A percentile compares a stretch with the other conserved stretches of the same genome.
Evolutionary conservation across 2,797 vertebrate genomes (phyloP).

Genomic region (Perodicticus potto): DNA sequence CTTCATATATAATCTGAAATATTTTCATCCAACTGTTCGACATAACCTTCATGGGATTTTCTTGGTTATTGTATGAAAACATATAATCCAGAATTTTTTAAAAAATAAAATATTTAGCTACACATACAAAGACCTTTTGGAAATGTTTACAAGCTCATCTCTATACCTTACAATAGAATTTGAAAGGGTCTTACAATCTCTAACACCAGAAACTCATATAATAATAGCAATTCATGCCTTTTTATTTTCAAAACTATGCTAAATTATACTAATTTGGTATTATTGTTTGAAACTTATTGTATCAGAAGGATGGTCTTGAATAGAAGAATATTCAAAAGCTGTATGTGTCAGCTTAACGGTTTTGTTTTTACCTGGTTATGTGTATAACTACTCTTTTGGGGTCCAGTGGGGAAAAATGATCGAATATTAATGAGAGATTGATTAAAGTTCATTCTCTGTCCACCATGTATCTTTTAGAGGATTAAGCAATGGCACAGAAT

Average conservation of each 20-base stretch:
- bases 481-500: not conserved
- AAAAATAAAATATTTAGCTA: slow-evolving; percentile 42
- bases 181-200: slow-evolving; percentile 17
- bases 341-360: not conserved
- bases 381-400: slow-evolving; percentile 16
- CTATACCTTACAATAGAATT: not conserved
- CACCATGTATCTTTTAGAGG: not conserved
- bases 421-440: not conserved
- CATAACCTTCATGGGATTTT: too few species aligned
- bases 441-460: not conserved
- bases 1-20: too few species aligned
- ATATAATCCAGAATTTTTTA: not conserved
- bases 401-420: slow-evolving; percentile 2
- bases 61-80: too few species aligned
- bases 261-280: not conserved
- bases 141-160: slow-evolving; percentile 31
- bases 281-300: slow-evolving; percentile 25
- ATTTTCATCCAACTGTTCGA: too few species aligned
- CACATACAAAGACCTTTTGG: not conserved
- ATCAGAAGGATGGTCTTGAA: slow-evolving; percentile 14
- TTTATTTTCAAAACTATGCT: slow-evolving; percentile 54
- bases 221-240: not conserved
- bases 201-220: slow-evolving; percentile 15
- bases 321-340: not conserved
- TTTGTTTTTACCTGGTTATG: not conserved